Conservation (phyloP, 1,140 invertebrate genomes). For the Stegodyphus mimosarum region DNA sequence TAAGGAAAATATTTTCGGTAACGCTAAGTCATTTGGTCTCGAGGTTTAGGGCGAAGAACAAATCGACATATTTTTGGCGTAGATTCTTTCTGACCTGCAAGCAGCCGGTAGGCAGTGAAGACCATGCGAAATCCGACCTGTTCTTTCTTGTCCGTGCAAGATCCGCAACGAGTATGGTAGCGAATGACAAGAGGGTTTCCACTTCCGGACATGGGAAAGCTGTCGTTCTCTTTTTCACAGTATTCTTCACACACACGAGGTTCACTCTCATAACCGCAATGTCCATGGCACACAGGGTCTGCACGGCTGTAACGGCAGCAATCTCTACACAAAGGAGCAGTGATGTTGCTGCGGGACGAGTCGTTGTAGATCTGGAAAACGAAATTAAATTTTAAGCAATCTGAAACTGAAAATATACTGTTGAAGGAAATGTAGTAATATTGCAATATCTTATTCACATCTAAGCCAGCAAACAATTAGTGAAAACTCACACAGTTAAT, state of each 20-base stretch:
- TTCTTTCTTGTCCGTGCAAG: constrained; percentile 28
- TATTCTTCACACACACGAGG: constrained; percentile 37
- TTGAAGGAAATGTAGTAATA: too few relatives aligned
- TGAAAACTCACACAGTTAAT: too few relatives aligned
- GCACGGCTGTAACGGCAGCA: constrained; percentile 16
- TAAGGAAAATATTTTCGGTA: too few relatives aligned
- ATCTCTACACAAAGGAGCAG: constrained; percentile 27
- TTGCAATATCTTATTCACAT: too few relatives aligned
- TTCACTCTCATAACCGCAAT: constrained; percentile 39
- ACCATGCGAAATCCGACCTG: constrained; percentile 44
- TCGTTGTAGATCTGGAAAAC: constrained; percentile 42
- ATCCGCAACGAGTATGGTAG: constrained; percentile 41
- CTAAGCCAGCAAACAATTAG: too few relatives aligned
- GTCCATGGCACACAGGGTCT: constrained; percentile 10
- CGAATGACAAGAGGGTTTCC: constrained; percentile 1
- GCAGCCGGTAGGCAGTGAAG: constrained; percentile 40
- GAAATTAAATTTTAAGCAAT: not conserved
- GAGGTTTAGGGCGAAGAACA: too few relatives aligned
- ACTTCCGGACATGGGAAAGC: not conserved
- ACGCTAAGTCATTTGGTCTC: too few relatives aligned
- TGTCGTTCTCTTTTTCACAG: constrained; percentile 24
- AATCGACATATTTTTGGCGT: too few relatives aligned
- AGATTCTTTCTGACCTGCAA: constrained; percentile 8
- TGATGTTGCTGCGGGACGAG: constrained; percentile 15
- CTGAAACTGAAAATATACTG: too few relatives aligned